Percentiles rank a stretch among this genome's conserved stretches.
Conservation (phyloP, 2,113 vertebrate genomes). For the Numenius arquata region DNA sequence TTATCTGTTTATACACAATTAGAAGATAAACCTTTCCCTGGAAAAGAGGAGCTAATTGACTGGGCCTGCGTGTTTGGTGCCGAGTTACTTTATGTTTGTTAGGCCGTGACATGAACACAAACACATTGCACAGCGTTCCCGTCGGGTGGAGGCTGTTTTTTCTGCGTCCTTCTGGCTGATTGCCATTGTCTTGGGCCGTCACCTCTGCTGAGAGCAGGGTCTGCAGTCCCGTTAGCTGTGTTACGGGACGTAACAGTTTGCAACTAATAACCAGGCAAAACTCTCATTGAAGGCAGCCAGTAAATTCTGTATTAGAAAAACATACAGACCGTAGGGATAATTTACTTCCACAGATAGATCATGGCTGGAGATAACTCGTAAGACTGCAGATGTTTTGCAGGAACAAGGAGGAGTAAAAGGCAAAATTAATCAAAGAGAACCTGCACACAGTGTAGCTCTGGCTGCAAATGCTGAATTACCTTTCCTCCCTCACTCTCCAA, state of each 20-base stretch:
- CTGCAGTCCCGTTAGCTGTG: rapidly evolving
- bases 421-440: background rate
- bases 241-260: background rate
- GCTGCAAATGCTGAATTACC: background rate
- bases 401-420: background rate
- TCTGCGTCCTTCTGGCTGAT: background rate
- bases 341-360: background rate
- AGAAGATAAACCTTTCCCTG: background rate
- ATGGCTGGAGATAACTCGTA: background rate
- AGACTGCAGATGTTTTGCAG: background rate
- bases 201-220: rapidly evolving
- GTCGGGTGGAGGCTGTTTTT: background rate
- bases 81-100: background rate
- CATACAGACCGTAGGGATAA: background rate
- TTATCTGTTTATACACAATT: background rate
- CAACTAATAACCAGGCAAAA: background rate
- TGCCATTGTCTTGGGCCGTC: rapidly evolving
- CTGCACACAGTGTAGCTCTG: background rate
- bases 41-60: background rate
- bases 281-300: background rate
- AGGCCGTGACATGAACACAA: background rate
- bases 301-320: background rate
- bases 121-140: background rate
- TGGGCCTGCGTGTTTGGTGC: background rate
- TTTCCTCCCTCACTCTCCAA: background rate